Percentiles rank a stretch among this genome's conserved stretches.
These are phyloP conservation scores for Panzeria rudis DNA, from an alignment of 2,888 invertebrate genomes.

Conservation along the genomic window DNA sequence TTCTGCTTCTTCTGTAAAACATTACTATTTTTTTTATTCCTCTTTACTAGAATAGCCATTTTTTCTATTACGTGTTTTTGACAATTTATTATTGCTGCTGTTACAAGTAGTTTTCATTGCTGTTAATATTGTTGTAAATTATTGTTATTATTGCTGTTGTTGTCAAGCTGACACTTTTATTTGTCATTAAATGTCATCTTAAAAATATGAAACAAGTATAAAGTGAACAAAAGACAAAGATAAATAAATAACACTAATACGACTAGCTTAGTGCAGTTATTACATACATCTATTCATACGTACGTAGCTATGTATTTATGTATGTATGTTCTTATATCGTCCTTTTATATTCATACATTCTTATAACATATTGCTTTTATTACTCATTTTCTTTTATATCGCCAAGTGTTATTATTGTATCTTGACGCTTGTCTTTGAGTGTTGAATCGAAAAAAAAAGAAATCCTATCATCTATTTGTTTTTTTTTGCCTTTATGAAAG, in stretches of 20 bases:
- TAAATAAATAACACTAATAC: constrained; percentile 45
- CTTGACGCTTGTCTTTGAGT: constrained; percentile 49
- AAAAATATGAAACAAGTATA: constrained; percentile 52
- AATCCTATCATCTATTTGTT: constrained; percentile 50
- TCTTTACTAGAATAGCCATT: not conserved
- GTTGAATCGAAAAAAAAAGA: constrained; percentile 23
- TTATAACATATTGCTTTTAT: constrained; percentile 56
- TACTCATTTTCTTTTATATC: constrained; percentile 57
- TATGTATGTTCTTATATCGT: not conserved
- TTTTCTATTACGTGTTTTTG: constrained; percentile 46
- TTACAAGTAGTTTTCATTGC: constrained; percentile 56
- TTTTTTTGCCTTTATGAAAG: not conserved
- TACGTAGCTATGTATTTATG: not conserved
- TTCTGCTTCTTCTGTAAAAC: not conserved
- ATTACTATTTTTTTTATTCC: constrained; percentile 13
- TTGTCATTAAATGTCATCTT: constrained; percentile 70
- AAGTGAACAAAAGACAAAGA: constrained; percentile 43
- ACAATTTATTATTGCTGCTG: constrained; percentile 62
- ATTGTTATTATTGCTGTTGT: constrained; percentile 60
- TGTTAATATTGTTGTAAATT: constrained; percentile 68
- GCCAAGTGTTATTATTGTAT: constrained; percentile 51
- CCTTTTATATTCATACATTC: constrained; percentile 1
- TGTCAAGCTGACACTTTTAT: constrained; percentile 72
- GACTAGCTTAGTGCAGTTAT: constrained; percentile 39
- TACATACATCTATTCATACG: not conserved